phyloP scores from a whole-genome alignment of 2,797 vertebrate species.

The Danio albolineatus region DNA sequence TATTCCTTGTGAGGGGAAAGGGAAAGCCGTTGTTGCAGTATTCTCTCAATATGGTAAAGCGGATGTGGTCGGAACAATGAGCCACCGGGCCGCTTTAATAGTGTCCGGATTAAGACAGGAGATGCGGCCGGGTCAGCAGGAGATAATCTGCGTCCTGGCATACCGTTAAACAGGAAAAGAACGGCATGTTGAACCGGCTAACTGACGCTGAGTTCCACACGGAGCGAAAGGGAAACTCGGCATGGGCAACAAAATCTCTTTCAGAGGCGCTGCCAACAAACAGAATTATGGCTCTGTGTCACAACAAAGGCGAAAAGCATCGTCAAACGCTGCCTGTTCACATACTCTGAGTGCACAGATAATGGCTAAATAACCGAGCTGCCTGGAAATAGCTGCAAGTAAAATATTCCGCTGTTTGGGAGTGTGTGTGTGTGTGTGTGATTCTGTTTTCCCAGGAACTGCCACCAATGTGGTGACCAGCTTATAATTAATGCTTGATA shows the following conservation, averaged over 20 bases:
- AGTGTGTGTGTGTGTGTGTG: too few relatives aligned
- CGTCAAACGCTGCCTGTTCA: constrained; percentile 20
- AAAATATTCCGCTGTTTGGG: neutral
- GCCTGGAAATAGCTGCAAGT: constrained; percentile 20
- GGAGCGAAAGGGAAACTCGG: constrained; percentile 72
- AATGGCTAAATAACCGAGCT: constrained; percentile 21
- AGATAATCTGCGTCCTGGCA: constrained; percentile 63
- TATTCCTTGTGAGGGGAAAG: neutral
- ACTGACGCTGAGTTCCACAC: constrained; percentile 65
- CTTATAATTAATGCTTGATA: neutral
- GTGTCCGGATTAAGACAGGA: constrained; percentile 54
- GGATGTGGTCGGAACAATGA: constrained; percentile 40
- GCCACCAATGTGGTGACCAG: neutral
- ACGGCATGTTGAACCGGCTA: constrained; percentile 73
- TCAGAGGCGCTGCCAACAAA: constrained; percentile 72
- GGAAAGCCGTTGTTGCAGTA: neutral
- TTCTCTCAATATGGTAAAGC: constrained; percentile 3
- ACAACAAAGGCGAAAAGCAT: constrained; percentile 40
- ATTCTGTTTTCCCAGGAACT: neutral
- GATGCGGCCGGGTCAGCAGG: constrained; percentile 37
- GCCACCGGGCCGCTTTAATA: constrained; percentile 49
- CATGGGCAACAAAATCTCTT: constrained; percentile 72
- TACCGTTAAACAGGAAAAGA: constrained; percentile 77
- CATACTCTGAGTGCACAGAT: constrained; percentile 23
- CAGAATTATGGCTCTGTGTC: constrained; percentile 70